phyloP scores from a whole-genome alignment of 2,797 vertebrate species.

The Pantherophis alleghaniensis region DNA sequence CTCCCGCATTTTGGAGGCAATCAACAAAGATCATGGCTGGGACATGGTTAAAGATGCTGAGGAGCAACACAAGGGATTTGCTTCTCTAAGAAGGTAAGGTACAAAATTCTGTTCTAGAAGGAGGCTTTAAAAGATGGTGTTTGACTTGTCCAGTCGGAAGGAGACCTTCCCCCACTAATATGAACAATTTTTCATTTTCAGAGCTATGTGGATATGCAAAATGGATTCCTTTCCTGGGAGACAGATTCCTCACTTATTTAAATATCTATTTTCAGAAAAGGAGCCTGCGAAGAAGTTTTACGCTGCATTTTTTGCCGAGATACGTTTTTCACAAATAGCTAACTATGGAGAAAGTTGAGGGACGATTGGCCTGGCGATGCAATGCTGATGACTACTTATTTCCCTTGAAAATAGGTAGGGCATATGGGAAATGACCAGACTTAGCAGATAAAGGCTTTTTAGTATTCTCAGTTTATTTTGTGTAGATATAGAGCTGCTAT shows the following conservation, averaged over 20 bases:
- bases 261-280: neutral
- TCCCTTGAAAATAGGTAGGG: neutral
- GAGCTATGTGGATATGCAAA: neutral
- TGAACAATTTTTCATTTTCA: neutral
- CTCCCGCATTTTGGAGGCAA: neutral
- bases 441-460: neutral
- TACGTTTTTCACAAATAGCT: neutral
- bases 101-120: neutral
- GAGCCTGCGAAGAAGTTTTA: neutral
- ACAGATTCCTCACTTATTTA: neutral
- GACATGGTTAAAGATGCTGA: neutral
- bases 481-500: too few species aligned
- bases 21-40: neutral
- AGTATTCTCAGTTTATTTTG: too few species aligned
- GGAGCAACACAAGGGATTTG: neutral
- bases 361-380: neutral
- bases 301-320: neutral
- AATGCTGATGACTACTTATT: neutral
- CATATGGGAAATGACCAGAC: neutral
- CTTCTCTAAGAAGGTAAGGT: neutral
- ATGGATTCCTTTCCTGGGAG: neutral
- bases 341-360: neutral
- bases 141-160: neutral
- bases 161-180: neutral
- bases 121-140: neutral